Percentiles rank a stretch among this genome's conserved stretches.
Conservation (phyloP, 2,797 vertebrate species). For the Valencia hispanica region DNA sequence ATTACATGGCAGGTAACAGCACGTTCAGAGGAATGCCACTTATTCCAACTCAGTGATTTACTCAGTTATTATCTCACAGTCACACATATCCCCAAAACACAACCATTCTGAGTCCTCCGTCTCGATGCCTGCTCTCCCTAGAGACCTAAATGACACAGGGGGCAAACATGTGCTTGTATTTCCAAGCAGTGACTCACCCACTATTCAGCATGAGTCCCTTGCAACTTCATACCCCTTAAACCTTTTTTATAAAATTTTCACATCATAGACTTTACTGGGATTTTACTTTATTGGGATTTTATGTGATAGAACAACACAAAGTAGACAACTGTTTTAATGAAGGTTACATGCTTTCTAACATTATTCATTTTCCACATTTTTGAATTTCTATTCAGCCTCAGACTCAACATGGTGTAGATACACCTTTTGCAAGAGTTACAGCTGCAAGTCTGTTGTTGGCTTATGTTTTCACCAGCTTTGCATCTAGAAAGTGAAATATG, state of each 20-base stretch:
- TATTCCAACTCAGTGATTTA: constrained; percentile 42
- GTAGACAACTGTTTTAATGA: not conserved
- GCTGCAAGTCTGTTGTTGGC: no score
- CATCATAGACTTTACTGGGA: not conserved
- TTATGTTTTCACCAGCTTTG: not conserved
- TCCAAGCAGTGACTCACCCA: constrained; percentile 50
- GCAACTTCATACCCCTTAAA: not conserved
- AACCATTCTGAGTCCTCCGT: constrained; percentile 54
- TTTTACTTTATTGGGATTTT: not conserved
- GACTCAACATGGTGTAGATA: not conserved
- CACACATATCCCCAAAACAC: constrained; percentile 30
- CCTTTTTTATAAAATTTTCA: not conserved
- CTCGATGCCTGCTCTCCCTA: constrained; percentile 29
- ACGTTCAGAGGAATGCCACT: constrained; percentile 68
- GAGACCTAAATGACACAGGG: constrained; percentile 46
- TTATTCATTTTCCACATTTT: not conserved
- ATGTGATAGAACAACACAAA: not conserved
- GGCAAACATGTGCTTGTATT: constrained; percentile 48
- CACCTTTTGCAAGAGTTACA: not conserved
- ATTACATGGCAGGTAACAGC: constrained; percentile 64
- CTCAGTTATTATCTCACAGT: constrained; percentile 29
- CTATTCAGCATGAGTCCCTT: not conserved
- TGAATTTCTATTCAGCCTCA: not conserved
- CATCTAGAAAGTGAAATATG: not conserved
- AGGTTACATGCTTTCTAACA: not conserved